Evolutionary conservation across 2,797 vertebrate genomes (phyloP), one percentile per base, ranked within the genome.

Genomic region (Pelochelys cantorii): DNA sequence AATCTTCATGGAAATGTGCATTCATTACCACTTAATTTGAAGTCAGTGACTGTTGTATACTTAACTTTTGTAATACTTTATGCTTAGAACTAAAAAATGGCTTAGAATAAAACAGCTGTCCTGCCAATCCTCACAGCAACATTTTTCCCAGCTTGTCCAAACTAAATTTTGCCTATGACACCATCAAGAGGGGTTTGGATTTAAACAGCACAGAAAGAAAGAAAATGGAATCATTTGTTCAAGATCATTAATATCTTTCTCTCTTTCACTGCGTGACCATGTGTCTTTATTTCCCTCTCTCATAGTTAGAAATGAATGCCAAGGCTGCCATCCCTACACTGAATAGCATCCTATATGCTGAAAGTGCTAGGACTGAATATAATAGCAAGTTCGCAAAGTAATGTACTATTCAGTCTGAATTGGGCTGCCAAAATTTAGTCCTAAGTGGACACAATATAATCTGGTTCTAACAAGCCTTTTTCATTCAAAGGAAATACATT

Each of bases 21-120:
- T 97, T 97, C 96, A 98, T 97, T 97, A 95, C 62, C 87, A 91
- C 94, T 97, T 97, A 97, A 97, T 98, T 97, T 97, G 95, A 97
- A 98, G 86, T 90, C 95, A 95, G 93, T 94, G 97, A 92, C 91
- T 97, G 87, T 89, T 93, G 57, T 96, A 90, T 93, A 87, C 71
- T 96, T 97, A 96, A 94, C 90, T 96, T 96, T 95, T 93, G 79
- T 95, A 83, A 52, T 78, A 80, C 94, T 80, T 93, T 80, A 86
- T 83, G n/a, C 88, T 60, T 90, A 93, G 23, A 79, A 85, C 86
- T 95, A 87, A 85, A 56, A 97, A 85, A 23, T 11, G 94, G 56
- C 81, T 93, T 94, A 86, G 86, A 97, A 96, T 92, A 94, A 93
- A 96, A 48, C 86, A 95, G 60, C 89, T 86, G 90, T 93, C 89